Conservation (phyloP, 2,888 invertebrate genomes). For the Leucoma salicis region DNA sequence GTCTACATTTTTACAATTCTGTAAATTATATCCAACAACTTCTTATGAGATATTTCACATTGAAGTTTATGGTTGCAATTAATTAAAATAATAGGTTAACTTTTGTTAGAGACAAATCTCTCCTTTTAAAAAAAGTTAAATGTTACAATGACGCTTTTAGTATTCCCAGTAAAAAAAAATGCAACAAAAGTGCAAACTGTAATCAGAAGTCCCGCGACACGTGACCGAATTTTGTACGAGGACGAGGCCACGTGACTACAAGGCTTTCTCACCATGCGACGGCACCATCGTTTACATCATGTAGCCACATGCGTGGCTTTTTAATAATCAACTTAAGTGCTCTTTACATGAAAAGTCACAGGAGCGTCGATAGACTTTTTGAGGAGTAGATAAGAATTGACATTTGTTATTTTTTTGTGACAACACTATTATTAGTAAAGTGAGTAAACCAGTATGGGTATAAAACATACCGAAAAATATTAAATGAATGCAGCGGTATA, state of each 20-base stretch:
- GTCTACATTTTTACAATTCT: too few relatives aligned
- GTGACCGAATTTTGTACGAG: slow-evolving; percentile 57
- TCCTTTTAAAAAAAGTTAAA: background rate
- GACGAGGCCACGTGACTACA: slow-evolving; percentile 41
- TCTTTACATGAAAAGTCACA: slow-evolving; percentile 55
- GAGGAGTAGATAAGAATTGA: slow-evolving; percentile 52
- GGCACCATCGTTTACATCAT: slow-evolving; percentile 41
- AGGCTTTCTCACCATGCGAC: slow-evolving; percentile 26
- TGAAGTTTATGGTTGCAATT: too few relatives aligned
- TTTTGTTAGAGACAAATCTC: too few relatives aligned
- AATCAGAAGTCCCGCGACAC: slow-evolving; percentile 55
- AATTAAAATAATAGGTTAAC: too few relatives aligned
- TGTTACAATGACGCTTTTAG: background rate
- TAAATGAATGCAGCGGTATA: too few relatives aligned
- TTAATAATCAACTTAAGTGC: slow-evolving; percentile 82
- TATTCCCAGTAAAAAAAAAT: background rate
- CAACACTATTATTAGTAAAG: slow-evolving; percentile 65
- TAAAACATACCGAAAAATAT: too few relatives aligned
- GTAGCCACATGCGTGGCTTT: slow-evolving; percentile 47
- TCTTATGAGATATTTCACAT: too few relatives aligned
- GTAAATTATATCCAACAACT: too few relatives aligned
- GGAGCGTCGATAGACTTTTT: slow-evolving; percentile 63
- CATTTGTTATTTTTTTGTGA: slow-evolving; percentile 38
- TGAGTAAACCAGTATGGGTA: too few relatives aligned
- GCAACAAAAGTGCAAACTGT: slow-evolving; percentile 37